phyloP scores from a whole-genome alignment of 1,140 invertebrate species.

The Venturia canescens region DNA sequence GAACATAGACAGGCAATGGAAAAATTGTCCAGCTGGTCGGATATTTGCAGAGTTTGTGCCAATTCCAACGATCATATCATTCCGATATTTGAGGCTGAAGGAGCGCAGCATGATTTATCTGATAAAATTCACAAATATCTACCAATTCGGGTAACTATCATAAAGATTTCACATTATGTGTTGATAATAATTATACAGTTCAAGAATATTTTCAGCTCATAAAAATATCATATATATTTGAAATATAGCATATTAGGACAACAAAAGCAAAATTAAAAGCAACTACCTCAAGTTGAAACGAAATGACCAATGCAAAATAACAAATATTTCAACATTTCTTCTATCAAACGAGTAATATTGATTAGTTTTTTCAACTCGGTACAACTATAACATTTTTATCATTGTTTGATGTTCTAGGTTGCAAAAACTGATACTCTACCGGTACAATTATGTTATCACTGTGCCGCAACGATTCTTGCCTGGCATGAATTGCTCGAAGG shows the following conservation, averaged over 20 bases:
- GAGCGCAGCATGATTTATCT: constrained; percentile 76
- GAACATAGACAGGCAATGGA: background rate
- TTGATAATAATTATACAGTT: background rate
- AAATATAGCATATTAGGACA: too few relatives aligned
- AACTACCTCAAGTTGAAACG: too few relatives aligned
- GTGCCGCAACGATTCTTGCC: constrained; percentile 79
- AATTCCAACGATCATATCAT: constrained; percentile 75
- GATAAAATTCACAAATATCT: constrained; percentile 80
- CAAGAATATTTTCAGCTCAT: too few relatives aligned
- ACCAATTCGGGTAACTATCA: constrained; percentile 77
- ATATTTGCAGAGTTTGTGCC: constrained; percentile 79
- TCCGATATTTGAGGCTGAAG: constrained; percentile 79
- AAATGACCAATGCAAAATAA: too few relatives aligned
- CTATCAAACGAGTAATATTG: too few relatives aligned
- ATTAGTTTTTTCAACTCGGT: too few relatives aligned
- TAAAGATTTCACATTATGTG: too few relatives aligned
- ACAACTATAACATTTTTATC: too few relatives aligned
- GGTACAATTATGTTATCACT: constrained; percentile 80
- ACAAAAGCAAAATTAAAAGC: too few relatives aligned
- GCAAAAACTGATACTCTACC: constrained; percentile 78
- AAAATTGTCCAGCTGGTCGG: background rate
- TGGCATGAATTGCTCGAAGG: constrained; percentile 81
- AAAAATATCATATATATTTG: too few relatives aligned
- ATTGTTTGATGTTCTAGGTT: constrained; percentile 73
- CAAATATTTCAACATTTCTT: too few relatives aligned